Evolutionary conservation across 2,888 invertebrate species (phyloP).

Genomic region (Cecidostiba fungosa): DNA sequence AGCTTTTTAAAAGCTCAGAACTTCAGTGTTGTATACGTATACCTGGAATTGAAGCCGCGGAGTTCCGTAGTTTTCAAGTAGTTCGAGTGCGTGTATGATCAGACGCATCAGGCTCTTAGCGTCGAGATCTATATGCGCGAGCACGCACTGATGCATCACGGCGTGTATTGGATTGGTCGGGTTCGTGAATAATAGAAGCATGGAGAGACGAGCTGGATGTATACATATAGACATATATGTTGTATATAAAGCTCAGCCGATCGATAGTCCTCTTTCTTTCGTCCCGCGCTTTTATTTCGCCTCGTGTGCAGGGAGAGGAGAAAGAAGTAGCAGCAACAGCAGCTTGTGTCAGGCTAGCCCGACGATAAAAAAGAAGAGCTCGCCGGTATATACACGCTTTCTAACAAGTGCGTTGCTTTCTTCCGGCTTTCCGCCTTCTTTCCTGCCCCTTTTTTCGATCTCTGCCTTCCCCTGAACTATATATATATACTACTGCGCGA

Average conservation of each 20-base stretch:
- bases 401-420: neutral
- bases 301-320: neutral
- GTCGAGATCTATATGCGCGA: neutral
- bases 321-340: neutral
- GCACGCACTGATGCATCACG: neutral
- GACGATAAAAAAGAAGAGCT: constrained; percentile 17
- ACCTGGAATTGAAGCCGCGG: neutral
- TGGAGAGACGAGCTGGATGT: neutral
- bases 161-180: neutral
- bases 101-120: neutral
- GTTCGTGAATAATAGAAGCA: constrained; percentile 3
- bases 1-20: neutral
- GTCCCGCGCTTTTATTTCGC: constrained; percentile 35
- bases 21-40: neutral
- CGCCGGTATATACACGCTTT: neutral
- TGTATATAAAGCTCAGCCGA: neutral
- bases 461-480: neutral
- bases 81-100: constrained; percentile 38
- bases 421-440: neutral
- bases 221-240: neutral
- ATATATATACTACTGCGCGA: too few relatives aligned
- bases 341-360: neutral
- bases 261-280: constrained; percentile 16
- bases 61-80: constrained; percentile 10
- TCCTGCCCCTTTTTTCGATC: neutral